phyloP scores from a whole-genome alignment of 2,888 invertebrate genomes.

The Cheilosia pagana region DNA sequence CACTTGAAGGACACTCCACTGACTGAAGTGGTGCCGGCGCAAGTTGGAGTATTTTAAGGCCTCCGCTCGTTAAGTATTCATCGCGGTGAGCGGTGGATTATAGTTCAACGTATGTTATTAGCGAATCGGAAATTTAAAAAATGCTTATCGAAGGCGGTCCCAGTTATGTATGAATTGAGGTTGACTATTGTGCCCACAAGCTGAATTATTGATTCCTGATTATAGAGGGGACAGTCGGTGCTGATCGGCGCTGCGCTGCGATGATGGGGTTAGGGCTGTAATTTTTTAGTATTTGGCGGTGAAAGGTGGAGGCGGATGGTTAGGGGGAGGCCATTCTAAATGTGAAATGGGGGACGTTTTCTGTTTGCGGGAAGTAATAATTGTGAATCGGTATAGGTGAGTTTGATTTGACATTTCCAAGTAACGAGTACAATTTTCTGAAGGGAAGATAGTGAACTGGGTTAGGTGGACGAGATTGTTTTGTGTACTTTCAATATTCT shows the following conservation, averaged over 20 bases:
- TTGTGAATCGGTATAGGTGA: no score
- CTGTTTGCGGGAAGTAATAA: no score
- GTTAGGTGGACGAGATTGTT: no score
- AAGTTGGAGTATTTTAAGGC: not conserved
- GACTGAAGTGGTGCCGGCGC: not conserved
- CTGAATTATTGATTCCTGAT: slow-evolving; percentile 33
- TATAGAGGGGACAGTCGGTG: not conserved
- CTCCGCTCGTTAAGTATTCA: slow-evolving; percentile 12
- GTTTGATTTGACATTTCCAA: no score
- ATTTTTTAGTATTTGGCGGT: not conserved
- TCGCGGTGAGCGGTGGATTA: not conserved
- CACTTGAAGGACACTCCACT: slow-evolving; percentile 10
- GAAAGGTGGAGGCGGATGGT: not conserved
- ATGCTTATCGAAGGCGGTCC: not conserved
- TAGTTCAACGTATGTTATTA: slow-evolving; percentile 21
- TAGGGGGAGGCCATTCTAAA: no score
- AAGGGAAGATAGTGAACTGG: no score
- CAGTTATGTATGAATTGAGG: not conserved
- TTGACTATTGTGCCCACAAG: not conserved
- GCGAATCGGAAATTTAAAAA: not conserved
- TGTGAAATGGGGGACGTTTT: no score
- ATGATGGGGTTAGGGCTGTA: not conserved
- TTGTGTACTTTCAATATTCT: no score
- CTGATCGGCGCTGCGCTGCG: not conserved
- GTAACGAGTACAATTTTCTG: no score